phyloP scores from a whole-genome alignment of 2,888 invertebrate species.

The Mayetiola destructor region DNA sequence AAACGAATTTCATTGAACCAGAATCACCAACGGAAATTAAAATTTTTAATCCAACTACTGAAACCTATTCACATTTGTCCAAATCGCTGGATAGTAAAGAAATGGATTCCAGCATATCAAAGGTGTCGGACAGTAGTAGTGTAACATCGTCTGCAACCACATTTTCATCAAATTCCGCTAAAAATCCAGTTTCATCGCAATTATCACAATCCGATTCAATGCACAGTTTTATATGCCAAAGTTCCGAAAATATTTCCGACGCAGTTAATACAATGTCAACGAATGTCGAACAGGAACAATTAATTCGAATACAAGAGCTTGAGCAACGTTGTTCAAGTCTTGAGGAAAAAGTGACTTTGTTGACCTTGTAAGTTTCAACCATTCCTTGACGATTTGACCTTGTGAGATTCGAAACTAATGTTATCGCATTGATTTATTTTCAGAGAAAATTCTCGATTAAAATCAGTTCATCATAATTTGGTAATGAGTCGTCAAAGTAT shows the following conservation, averaged over 20 bases:
- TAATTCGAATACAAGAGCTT: background rate
- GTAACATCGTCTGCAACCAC: background rate
- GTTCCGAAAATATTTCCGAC: conserved; percentile 17
- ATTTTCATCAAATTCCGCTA: background rate
- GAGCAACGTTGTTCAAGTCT: background rate
- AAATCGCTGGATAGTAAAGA: background rate
- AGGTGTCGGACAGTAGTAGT: conserved; percentile 12
- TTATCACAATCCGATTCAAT: background rate
- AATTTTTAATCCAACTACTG: conserved; percentile 5
- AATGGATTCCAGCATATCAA: conserved; percentile 13
- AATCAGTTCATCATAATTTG: background rate
- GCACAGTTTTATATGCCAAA: background rate
- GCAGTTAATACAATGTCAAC: conserved; percentile 21
- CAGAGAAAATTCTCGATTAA: conserved; percentile 28
- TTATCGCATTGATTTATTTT: background rate
- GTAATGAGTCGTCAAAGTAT: conserved; percentile 18
- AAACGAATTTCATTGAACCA: background rate
- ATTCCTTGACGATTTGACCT: background rate
- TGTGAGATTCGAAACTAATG: background rate
- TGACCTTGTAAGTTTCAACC: background rate
- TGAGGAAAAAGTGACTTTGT: background rate
- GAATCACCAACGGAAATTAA: conserved; percentile 13
- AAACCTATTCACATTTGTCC: background rate
- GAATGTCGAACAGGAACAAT: background rate
- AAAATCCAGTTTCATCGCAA: background rate